Base-by-base conservation (phyloP, 2,888 invertebrate species). In the Atethmia centrago region DNA sequence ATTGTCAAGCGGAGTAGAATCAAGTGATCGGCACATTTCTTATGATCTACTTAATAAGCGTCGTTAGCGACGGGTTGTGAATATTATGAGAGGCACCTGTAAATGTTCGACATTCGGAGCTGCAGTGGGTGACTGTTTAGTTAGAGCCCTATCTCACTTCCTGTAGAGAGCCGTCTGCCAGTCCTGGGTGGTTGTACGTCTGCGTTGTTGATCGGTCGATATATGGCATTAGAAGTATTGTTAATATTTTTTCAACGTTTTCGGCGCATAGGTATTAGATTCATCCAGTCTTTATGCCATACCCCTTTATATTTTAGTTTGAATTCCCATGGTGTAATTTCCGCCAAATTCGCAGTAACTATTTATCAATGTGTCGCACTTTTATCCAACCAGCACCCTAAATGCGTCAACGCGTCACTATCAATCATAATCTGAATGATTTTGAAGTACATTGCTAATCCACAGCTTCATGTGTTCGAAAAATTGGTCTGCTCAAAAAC, bases 41-140 rank as follows among this genome's bases (percentile, higher is more conserved):
- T 95, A 95, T 95, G 94, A 94, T 89, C 88, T 93, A 93, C 85
- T 89, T 88, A 82, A 49, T 93, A 94, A 92, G 92, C 88, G 90
- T 91, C 88, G 85, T 79, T 68, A 70, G 88, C 83, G 89, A 87
- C 89, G 91, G 93, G 94, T 94, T 94, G 94, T 94, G 94, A 94
- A 87, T 90, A 90, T 86, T 69, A 85, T 79, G 85, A 88, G 88
- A 84, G 80, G 79, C 91, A 89, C 88, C 79, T 85, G 84, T 85
- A 86, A 77, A 74, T 83, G 80, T 75, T 79, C 71, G 70, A 76
- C 68, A 58, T 77, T 86, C 89, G 91, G 88, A 91, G 91, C 91
- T 92, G 93, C 93, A 91, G 92, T 89, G 81, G 90, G 89, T 76
- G 82, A 88, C 83, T 75, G 80, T 85, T 36, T 88, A 88, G 85